Evolutionary conservation across 2,888 invertebrate genomes (phyloP), one percentile per base, ranked within the genome.

Genomic region (Conus canariensis): DNA sequence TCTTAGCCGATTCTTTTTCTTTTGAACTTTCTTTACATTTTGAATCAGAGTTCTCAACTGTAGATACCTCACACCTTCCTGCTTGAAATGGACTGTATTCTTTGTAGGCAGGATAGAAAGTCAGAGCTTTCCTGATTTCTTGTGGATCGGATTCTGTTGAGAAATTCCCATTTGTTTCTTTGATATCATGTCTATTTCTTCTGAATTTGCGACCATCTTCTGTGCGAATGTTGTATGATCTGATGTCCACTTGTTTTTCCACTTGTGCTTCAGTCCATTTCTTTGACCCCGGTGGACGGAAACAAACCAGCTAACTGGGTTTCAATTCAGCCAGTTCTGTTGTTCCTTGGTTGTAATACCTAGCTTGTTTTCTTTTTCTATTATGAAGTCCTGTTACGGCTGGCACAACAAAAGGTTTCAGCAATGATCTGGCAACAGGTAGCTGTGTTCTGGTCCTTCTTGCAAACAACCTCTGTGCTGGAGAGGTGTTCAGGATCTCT

Each of bases 171-270:
- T 56, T 82, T 82, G 45, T 45, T 82, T 82, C 82, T 82, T 25
- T 12, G 56, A 82, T 82, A 9, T 45, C 82, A 45, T 10, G 59
- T n/a, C 85, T 6, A 59, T 85, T 85, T 85, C 85, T 59, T 85
- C 85, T 85, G 85, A n/a, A 85, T 59, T 25, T 58, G 59, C 59
- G 85, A 22, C 85, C 85, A 85, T 85, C 58, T 59, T 85, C 85
- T 58, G 85, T 85, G 10, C n/a, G 59, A 59, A 85, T 59, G 59
- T 59, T 85, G 85, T 85, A 85, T 12, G 85, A 85, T 85, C 85
- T 19, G n/a, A 59, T 85, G 85, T 59, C 85, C 10, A 85, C 85
- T 59, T 85, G 58, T n/a, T 59, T 19, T 7, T 60, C 59, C 4
- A 60, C 85, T 85, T 85, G 22, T n/a, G 85, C 60, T 59, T 25